Base-by-base conservation (phyloP, 2,888 invertebrate species). In the Metallyticus violacea region DNA sequence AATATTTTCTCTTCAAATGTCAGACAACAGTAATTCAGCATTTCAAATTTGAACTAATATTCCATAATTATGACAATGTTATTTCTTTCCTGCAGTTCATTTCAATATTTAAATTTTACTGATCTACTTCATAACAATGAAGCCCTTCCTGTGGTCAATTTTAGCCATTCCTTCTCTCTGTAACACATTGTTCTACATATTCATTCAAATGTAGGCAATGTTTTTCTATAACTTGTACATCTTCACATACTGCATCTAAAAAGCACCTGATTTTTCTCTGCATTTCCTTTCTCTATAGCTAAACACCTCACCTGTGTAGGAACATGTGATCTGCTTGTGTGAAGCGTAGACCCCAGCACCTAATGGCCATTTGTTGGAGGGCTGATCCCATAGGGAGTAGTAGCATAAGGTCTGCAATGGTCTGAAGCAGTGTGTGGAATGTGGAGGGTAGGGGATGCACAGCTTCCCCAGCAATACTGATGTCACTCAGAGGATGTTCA, bases 281-380 rank as follows among this genome's bases (percentile, higher is more conserved):
- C 3, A 3, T 77, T 77, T 7, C 0, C 0, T n/a, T 22, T 4
- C 77, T 25, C 6, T 7, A n/a, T n/a, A n/a, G n/a, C n/a, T n/a
- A n/a, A 27, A 26, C 7, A 4, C 2, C 83, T 85, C 87, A 91
- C 91, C 91, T 91, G 91, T 99, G 99, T 30, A 99, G 92, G 91
- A 99, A 99, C 90, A 96, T 95, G 90, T 99, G 97, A 92, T 99
- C 99, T 1, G 96, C 95, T 77, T 96, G 95, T 0, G 96, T 95
- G 91, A 98, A 99, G 90, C 96, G 95, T 85, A 99, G 94, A 40
- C 97, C 98, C 96, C 98, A 99, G 92, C 98, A 98, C 88, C 98
- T 94, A 78, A 99, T 97, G 0, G 98, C 98, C 92, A 98, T 98
- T 91, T 98, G 96, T 90, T 97, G 97, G 27, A 98, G 93, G 0